Evolutionary conservation across 2,888 invertebrate species (phyloP), one percentile per base, ranked within the genome.

Genomic region (Cabera pusaria): DNA sequence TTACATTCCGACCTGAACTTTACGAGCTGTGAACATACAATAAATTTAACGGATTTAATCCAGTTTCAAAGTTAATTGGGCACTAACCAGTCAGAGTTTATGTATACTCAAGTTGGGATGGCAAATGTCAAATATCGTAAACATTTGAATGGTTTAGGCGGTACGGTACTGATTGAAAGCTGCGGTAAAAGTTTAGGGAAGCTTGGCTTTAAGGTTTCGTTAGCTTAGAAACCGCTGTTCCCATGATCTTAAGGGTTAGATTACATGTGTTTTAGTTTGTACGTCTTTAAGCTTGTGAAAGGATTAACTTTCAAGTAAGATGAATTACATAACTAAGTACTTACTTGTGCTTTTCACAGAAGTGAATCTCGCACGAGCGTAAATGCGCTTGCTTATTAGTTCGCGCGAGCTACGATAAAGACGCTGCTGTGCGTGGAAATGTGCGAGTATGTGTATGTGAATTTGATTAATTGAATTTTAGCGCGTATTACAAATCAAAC

Each of bases 11-110:
- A 28, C 45, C 39, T 28, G 33, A 46, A 48, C 50, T 53, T 53
- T 53, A 53, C 50, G 48, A 48, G 34, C 50, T 43, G 48, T 11
- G 42, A 49, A 50, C 52, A 49, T 47, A 52, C 48, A 50, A 50
- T 50, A 53, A 52, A 50, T 53, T 50, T 33, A 43, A 53, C 46
- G 42, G 53, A 53, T 50, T 53, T 48, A 53, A 50, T 48, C 42
- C 40, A 40, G 38, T 48, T 44, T 41, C 28, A 27, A 32, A 44
- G 45, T 42, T 53, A 50, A 53, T 53, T 53, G 44, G 48, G 52
- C 44, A 36, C 28, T 41, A 37, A 37, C 37, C 39, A 29, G 17
- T 31, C 26, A 23, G 31, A 44, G 47, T 52, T 53, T 53, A 49
- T 46, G 52, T 36, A 19, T 18, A 6, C 17, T 20, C 19, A 6